Evolutionary conservation across 2,888 invertebrate genomes (phyloP).

Genomic region (Anthrax anthrax): DNA sequence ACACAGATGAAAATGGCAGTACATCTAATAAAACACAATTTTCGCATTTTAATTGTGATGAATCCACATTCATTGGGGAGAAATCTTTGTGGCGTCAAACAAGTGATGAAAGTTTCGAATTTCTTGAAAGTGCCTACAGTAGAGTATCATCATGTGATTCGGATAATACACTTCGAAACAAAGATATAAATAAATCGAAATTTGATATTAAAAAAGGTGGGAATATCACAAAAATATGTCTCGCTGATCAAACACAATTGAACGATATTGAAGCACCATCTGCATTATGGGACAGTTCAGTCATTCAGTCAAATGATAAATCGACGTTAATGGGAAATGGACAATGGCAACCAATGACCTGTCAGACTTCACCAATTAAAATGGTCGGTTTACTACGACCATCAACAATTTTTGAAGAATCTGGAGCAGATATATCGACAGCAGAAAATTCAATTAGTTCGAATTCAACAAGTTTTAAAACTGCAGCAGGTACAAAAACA

Average conservation of each 20-base stretch:
- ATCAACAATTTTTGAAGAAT: conserved; percentile 30
- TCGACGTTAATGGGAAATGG: conserved; percentile 3
- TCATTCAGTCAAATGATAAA: conserved; percentile 13
- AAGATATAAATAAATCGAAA: neutral
- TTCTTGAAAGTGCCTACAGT: conserved; percentile 28
- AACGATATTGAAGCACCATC: conserved; percentile 31
- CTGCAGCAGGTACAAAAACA: neutral
- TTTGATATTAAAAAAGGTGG: neutral
- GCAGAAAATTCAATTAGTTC: conserved; percentile 20
- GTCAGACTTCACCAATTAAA: conserved; percentile 27
- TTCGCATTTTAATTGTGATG: neutral
- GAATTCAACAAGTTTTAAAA: conserved; percentile 9
- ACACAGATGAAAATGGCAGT: neutral
- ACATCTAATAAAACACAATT: too few relatives aligned
- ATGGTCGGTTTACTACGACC: conserved; percentile 29
- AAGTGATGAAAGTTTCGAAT: conserved; percentile 22
- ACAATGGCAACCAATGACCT: neutral
- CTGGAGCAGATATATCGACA: conserved; percentile 14
- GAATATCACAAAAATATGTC: conserved; percentile 9
- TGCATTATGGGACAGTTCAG: conserved; percentile 27
- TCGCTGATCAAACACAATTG: conserved; percentile 23
- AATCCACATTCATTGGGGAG: conserved; percentile 7
- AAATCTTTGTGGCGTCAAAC: conserved; percentile 7
- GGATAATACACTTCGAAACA: neutral
- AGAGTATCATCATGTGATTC: conserved; percentile 25